A percentile compares a stretch with the other conserved stretches of the same genome.
Evolutionary conservation across 2,888 invertebrate genomes (phyloP).

Genomic region (Ormyrus thymus): DNA sequence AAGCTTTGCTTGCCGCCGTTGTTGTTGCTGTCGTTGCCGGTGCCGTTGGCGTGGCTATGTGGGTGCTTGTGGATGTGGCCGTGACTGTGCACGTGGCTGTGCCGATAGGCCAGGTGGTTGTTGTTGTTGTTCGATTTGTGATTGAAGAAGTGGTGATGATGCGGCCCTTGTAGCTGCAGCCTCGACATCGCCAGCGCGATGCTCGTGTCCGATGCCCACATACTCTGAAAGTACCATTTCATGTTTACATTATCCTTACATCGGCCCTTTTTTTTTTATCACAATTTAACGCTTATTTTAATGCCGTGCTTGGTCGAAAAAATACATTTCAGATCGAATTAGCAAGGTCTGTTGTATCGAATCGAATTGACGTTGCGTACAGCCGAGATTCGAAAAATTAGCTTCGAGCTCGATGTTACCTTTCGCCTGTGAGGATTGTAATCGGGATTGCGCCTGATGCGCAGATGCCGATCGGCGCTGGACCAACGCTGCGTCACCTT

Average conservation of each 20-base stretch:
- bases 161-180: conserved; percentile 71
- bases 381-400: background rate
- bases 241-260: no score
- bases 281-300: no score
- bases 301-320: no score
- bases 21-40: conserved; percentile 44
- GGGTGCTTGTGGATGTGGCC: conserved; percentile 73
- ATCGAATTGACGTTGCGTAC: conserved; percentile 40
- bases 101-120: conserved; percentile 57
- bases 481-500: conserved; percentile 84
- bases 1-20: conserved; percentile 8
- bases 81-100: conserved; percentile 56
- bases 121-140: conserved; percentile 60
- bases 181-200: conserved; percentile 73
- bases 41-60: conserved; percentile 69
- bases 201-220: conserved; percentile 78
- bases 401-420: conserved; percentile 58
- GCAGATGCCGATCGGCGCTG: conserved; percentile 83
- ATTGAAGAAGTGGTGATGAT: conserved; percentile 71
- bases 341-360: conserved; percentile 53
- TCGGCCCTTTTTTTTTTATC: no score
- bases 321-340: background rate
- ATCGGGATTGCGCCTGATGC: conserved; percentile 88
- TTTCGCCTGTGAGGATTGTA: conserved; percentile 79
- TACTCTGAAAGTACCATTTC: conserved; percentile 74